Conservation (phyloP, 2,888 invertebrate genomes). For the Epinotia ramella region DNA sequence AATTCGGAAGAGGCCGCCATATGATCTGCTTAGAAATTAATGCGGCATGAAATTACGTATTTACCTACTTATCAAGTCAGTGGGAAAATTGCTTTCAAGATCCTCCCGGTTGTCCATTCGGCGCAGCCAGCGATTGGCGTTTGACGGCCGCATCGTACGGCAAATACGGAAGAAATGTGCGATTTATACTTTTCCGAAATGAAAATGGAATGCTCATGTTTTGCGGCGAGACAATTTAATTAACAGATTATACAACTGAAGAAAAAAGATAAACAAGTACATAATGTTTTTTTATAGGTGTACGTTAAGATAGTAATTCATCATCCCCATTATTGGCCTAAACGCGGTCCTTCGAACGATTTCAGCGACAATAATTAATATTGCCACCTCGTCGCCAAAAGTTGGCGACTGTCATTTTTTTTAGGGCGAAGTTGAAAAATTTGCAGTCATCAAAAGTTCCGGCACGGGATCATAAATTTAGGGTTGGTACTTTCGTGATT, state of each 20-base stretch:
- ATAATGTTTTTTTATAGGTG: background rate
- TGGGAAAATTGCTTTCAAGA: slow-evolving; percentile 79
- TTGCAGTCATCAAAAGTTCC: slow-evolving; percentile 76
- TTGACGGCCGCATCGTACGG: slow-evolving; percentile 62
- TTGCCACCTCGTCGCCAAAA: slow-evolving; percentile 57
- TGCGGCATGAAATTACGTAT: slow-evolving; percentile 80
- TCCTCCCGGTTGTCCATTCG: slow-evolving; percentile 70
- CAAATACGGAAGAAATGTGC: slow-evolving; percentile 34
- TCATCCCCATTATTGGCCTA: background rate
- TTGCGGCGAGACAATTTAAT: background rate
- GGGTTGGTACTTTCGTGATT: slow-evolving; percentile 74
- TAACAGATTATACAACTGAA: background rate
- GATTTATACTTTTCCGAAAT: slow-evolving; percentile 16
- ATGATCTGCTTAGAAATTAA: slow-evolving; percentile 76
- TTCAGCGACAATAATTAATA: slow-evolving; percentile 60
- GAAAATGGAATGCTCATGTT: background rate
- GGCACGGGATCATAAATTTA: slow-evolving; percentile 75
- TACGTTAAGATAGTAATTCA: background rate
- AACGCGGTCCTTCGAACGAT: background rate
- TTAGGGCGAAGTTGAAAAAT: slow-evolving; percentile 69
- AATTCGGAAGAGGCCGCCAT: slow-evolving; percentile 55
- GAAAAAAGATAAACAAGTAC: background rate
- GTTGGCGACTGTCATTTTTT: slow-evolving; percentile 63
- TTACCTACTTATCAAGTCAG: slow-evolving; percentile 81
- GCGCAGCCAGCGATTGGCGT: slow-evolving; percentile 68